Evolutionary conservation across 92 coral and sea anemone genomes (phyloP), one percentile per base, ranked within the genome.

Genomic region (Phymanthus crucifer): DNA sequence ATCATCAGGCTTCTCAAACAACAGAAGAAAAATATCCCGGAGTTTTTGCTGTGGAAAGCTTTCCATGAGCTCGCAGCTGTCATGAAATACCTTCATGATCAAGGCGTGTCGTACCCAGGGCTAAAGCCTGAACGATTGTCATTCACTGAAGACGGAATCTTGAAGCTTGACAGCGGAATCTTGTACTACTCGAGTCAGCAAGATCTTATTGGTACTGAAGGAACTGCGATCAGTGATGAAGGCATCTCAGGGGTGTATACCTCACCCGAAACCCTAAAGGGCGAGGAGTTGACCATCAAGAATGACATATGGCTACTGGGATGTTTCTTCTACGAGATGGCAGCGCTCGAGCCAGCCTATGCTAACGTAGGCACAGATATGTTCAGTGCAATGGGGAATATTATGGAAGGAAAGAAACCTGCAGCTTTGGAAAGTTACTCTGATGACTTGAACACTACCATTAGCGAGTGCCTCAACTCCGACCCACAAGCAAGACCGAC

Each of bases 91-190:
- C 85, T 95, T 32, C 90, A 88, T 58, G 92, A 89, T 52, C 87
- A 86, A 32, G 94, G 90, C 4, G 75, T 91, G 8, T 77, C 82
- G 26, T 95, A 95, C 87, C 82, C 89, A 47, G 87, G 86, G 6
- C 83, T 90, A 34, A 89, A 91, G 68, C 96, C 98, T 24, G 88
- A 93, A 69, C 84, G 92, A 33, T 78, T 95, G 29, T 89, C 99
- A 77, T 92, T 95, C 76, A 90, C 93, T n/a, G 89, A 91, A 64
- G 91, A 89, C 34, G 99, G 98, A 2, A 71, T 61, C 8, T 74
- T 95, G 32, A 95, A 95, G 81, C 77, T 95, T 72, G 99, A 95
- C 77, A 95, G 94, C 24, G 92, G 97, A 17, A 70, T 95, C 78
- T 40, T 95, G 83, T 93, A 95, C 70, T 72, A 82, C 69, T 76